These are phyloP conservation scores for Triplophysa dalaica DNA, from an alignment of 2,113 vertebrate species.

Conservation along the genomic window DNA sequence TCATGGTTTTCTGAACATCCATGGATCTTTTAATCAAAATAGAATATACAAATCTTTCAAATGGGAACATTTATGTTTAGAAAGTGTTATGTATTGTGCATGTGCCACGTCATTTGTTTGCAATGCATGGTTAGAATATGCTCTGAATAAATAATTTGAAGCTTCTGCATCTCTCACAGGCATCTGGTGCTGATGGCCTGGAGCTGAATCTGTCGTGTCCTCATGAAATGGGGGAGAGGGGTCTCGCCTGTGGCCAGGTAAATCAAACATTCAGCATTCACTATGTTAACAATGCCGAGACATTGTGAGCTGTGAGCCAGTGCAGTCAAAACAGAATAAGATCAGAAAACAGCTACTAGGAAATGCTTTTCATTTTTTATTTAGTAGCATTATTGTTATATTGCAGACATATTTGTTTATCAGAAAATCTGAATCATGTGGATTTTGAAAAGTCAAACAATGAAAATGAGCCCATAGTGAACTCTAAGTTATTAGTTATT, in stretches of 20 bases:
- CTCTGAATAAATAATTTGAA: slow-evolving; percentile 57
- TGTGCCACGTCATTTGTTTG: neutral
- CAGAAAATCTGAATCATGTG: too few relatives aligned
- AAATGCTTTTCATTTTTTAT: too few relatives aligned
- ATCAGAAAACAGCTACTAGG: too few relatives aligned
- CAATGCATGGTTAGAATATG: slow-evolving; percentile 22
- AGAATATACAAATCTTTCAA: too few relatives aligned
- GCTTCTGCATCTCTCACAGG: slow-evolving; percentile 73
- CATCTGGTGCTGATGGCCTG: slow-evolving; percentile 88
- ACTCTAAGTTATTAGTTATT: neutral
- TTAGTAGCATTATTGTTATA: too few relatives aligned
- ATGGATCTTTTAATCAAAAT: too few relatives aligned
- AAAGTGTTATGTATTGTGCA: neutral
- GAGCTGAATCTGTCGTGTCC: slow-evolving; percentile 96
- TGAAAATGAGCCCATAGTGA: too few relatives aligned
- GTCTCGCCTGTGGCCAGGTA: slow-evolving; percentile 95
- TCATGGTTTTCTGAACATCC: too few relatives aligned
- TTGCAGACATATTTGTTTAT: too few relatives aligned
- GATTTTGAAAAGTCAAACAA: too few relatives aligned
- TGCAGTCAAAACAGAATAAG: too few relatives aligned
- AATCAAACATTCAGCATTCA: slow-evolving; percentile 4
- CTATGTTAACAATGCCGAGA: neutral
- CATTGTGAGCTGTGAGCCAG: neutral
- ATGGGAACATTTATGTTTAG: too few relatives aligned
- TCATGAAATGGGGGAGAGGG: slow-evolving; percentile 95